Evolutionary conservation across 1,140 invertebrate species (phyloP), one percentile per base, ranked within the genome.

Genomic region (Panonychus citri): DNA sequence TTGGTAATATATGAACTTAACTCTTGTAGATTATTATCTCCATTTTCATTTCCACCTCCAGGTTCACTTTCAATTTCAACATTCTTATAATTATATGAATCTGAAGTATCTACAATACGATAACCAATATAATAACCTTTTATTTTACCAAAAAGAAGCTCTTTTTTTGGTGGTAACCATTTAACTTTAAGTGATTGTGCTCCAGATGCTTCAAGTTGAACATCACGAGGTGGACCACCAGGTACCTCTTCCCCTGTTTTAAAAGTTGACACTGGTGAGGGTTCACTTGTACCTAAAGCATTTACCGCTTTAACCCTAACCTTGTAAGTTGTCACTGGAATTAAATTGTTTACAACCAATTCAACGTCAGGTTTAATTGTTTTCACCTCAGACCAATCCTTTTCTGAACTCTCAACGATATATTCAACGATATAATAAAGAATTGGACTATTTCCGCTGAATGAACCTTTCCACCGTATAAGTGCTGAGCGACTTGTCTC

Each of bases 301-400:
- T 99, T 99, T 0, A 93, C 81, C 21, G 93, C 90, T 62, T 81
- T 87, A 1, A 98, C 83, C 59, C 89, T 75, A 69, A 98, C 97
- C 68, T 95, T 87, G 71, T 96, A 97, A 0, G 82, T 81, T 1
- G 85, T 81, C 0, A 93, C 87, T 0, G 93, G 91, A 71, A 89
- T 87, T 28, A 98, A 72, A 66, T 83, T 83, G 24, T 77, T 80
- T 3, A 94, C 70, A 19, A 94, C 67, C 3, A 83, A 75, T 26
- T 30, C 27, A 1, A 60, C 57, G 28, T 65, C 62, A 3, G 19
- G 24, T 77, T 80, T 86, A 25, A 83, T 78, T 64, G 91, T 91
- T 61, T 80, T 81, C 40, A 82, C 70, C 64, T 0, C 83, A 87
- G 55, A 84, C 74, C 90, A 90, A 26, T 52, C 42, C 7, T 12